phyloP scores from a whole-genome alignment of 2,888 invertebrate species.

The Geotrupes spiniger region DNA sequence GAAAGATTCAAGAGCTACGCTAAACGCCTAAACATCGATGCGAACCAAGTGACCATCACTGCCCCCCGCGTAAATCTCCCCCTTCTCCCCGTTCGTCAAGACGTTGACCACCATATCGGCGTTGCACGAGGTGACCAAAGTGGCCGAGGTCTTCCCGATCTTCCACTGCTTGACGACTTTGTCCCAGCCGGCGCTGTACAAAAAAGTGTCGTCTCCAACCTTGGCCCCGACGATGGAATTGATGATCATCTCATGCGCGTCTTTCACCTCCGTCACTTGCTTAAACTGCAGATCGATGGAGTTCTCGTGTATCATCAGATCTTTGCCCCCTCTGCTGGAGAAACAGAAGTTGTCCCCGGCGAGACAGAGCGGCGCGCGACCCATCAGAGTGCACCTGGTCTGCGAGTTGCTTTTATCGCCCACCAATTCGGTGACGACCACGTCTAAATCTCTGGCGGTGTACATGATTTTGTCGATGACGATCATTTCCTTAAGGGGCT shows the following conservation, averaged over 20 bases:
- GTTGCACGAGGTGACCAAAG: conserved; percentile 30
- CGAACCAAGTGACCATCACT: conserved; percentile 55
- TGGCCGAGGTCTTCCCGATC: conserved; percentile 17
- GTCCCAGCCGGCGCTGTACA: conserved; percentile 54
- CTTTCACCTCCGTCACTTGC: conserved; percentile 53
- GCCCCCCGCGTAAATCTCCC: conserved; percentile 55
- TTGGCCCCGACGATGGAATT: conserved; percentile 45
- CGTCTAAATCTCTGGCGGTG: conserved; percentile 61
- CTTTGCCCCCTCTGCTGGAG: conserved; percentile 56
- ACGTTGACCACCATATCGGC: conserved; percentile 38
- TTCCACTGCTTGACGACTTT: conserved; percentile 52
- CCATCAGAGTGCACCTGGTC: conserved; percentile 56
- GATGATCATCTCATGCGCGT: conserved; percentile 53
- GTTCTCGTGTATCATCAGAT: conserved; percentile 55
- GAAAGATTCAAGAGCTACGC: too few relatives aligned
- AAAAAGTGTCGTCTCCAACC: conserved; percentile 35
- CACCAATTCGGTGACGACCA: conserved; percentile 60
- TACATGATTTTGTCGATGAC: conserved; percentile 56
- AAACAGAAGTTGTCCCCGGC: conserved; percentile 52
- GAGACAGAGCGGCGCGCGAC: conserved; percentile 56
- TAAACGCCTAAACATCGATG: conserved; percentile 31
- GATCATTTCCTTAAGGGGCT: conserved; percentile 63
- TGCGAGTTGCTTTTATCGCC: conserved; percentile 46
- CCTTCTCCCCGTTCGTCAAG: conserved; percentile 35
- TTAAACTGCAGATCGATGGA: conserved; percentile 53